A percentile compares a stretch with the other conserved stretches of the same genome.
phyloP scores from a whole-genome alignment of 1,140 invertebrate species.

The Arctopsyche grandis region DNA sequence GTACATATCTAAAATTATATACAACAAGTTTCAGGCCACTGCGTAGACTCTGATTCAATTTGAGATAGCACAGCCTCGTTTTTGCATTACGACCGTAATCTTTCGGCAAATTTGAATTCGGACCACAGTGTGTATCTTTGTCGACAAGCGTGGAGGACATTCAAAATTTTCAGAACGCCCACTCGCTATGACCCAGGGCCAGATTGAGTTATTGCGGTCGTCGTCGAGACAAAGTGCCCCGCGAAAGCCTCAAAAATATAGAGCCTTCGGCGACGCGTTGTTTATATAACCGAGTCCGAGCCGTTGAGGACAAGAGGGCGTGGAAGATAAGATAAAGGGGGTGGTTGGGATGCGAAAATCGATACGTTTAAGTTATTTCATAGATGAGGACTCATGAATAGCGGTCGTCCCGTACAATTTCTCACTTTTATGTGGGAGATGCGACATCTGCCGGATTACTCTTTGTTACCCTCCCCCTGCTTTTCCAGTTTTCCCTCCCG shows the following conservation, averaged over 20 bases:
- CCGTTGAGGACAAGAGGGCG: neutral
- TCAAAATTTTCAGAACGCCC: neutral
- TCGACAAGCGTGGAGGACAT: neutral
- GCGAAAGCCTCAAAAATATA: constrained; percentile 21
- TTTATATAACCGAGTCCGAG: neutral
- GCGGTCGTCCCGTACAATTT: constrained; percentile 42
- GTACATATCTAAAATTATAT: no score
- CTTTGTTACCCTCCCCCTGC: constrained; percentile 20
- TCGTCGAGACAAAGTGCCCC: constrained; percentile 18
- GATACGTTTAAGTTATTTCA: constrained; percentile 45
- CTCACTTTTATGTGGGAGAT: constrained; percentile 49
- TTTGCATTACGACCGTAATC: no score
- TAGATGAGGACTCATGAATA: constrained; percentile 41
- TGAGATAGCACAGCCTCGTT: no score
- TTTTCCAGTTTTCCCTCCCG: neutral
- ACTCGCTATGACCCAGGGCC: neutral
- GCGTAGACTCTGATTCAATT: no score
- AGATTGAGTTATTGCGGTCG: constrained; percentile 27
- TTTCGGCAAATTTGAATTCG: no score
- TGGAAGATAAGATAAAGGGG: neutral
- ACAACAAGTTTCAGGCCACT: no score
- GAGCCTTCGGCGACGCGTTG: neutral
- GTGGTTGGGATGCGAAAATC: constrained; percentile 11
- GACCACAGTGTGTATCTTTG: neutral
- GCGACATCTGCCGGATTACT: constrained; percentile 50